Base-by-base conservation (phyloP, 1,140 invertebrate genomes). In the Atopsyche davidsoni region DNA sequence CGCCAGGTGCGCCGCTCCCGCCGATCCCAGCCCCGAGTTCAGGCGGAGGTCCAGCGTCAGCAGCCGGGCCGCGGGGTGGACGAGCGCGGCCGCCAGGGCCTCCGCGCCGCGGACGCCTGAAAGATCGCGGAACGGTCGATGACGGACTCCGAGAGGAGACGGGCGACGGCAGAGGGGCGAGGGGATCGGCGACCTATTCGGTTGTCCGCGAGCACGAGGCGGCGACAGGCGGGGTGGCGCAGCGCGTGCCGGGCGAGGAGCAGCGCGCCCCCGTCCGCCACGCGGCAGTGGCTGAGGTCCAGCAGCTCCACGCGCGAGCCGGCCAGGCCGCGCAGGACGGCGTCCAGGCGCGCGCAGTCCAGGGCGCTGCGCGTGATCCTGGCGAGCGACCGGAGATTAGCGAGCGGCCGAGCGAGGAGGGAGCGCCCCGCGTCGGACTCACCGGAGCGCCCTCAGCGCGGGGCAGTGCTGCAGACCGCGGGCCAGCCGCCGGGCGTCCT, bases 221-320 rank as follows among this genome's bases (percentile, higher is more conserved):
- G 64, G 45, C 63, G 59, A 9, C 73, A 60, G 53, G 64, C 64
- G 7, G 68, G 63, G 57, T 67, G 66, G 45, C 66, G 66, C 4
- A 65, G 59, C 46, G 68, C 65, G 60, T 68, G 75, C 58, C 73
- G 75, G 21, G 67, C 65, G 17, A 75, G 58, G 21, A 60, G 61
- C 18, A 62, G 59, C 16, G 66, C 65, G 1, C 72, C 74, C 13
- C 69, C 64, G 55, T 76, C 69, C 2, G 56, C 62, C 49, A 75
- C 67, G 61, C 68, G 68, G 41, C 74, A 75, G 57, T 75, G 72
- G 46, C 71, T 72, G 40, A 76, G 69, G 53, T 76, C 74, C 23
- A 76, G 49, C 31, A 50, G 23, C 2, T 25, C 39, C 2, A 23
- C 45, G 9, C 42, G 24, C 41, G 40, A 67, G 36, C 70, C 69